phyloP scores from a whole-genome alignment of 2,888 invertebrate species.

The Sinotaia quadrata region DNA sequence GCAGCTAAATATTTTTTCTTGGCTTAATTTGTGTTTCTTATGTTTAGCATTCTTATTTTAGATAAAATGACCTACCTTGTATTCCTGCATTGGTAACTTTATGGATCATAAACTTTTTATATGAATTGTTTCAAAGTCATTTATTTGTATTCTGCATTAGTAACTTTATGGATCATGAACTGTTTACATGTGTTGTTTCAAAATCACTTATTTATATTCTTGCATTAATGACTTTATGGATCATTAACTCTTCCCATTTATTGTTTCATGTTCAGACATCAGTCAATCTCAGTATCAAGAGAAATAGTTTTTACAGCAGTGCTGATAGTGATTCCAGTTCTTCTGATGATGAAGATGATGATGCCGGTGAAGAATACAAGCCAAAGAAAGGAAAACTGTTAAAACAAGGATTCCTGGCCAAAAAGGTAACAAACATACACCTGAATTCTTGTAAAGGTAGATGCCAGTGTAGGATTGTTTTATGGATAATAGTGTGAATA shows the following conservation, averaged over 20 bases:
- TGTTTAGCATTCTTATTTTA: no score
- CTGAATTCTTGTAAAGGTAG: no score
- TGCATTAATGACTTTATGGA: no score
- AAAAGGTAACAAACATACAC: no score
- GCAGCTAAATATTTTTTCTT: no score
- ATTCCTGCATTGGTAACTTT: no score
- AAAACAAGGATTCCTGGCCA: constrained; percentile 56
- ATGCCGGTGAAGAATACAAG: constrained; percentile 40
- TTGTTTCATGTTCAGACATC: constrained; percentile 51
- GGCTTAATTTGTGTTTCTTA: no score
- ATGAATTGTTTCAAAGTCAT: constrained; percentile 37
- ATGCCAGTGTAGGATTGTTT: no score
- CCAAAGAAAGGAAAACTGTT: constrained; percentile 58
- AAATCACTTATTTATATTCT: constrained; percentile 58
- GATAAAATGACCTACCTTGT: not conserved
- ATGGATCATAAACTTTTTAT: not conserved
- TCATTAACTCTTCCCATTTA: not conserved
- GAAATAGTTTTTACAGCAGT: constrained; percentile 65
- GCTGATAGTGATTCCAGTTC: constrained; percentile 65
- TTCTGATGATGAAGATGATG: constrained; percentile 61
- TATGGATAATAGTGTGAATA: no score
- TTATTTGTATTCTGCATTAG: no score
- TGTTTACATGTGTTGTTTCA: not conserved
- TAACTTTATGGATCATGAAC: no score
- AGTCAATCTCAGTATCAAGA: constrained; percentile 56